A percentile compares a stretch with the other conserved stretches of the same genome.
These are phyloP conservation scores for Cephalopholis sonnerati DNA, from an alignment of 2,113 vertebrate genomes.

Conservation along the genomic window DNA sequence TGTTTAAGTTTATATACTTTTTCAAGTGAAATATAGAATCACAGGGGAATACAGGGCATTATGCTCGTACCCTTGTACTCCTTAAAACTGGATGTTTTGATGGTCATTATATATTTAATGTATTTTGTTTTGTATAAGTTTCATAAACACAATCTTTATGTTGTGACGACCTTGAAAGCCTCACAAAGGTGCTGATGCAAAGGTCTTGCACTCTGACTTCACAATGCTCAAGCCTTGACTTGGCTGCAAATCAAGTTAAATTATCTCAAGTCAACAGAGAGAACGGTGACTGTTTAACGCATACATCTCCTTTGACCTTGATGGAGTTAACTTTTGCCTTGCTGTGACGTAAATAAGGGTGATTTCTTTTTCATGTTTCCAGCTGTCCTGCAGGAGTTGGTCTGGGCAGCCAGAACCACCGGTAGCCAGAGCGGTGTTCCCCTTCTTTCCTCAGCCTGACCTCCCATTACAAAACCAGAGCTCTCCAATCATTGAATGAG, in stretches of 20 bases:
- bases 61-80: too few species aligned
- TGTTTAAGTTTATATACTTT: too few species aligned
- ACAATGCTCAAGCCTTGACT: background rate
- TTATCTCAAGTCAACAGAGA: slow-evolving; percentile 35
- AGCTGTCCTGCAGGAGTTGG: slow-evolving; percentile 11
- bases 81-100: too few species aligned
- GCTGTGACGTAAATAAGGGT: background rate
- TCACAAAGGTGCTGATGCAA: background rate
- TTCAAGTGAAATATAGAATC: too few species aligned
- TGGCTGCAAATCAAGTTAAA: background rate
- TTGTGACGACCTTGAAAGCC: background rate
- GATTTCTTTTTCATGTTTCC: background rate
- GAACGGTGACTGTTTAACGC: slow-evolving; percentile 15
- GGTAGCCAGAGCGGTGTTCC: slow-evolving; percentile 38
- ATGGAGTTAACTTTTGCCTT: background rate
- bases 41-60: too few species aligned
- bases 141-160: background rate
- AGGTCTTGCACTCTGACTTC: background rate
- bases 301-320: slow-evolving; percentile 14
- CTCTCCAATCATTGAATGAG: slow-evolving; percentile 51
- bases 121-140: background rate
- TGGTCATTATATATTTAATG: background rate
- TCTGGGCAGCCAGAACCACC: background rate
- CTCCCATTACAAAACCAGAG: slow-evolving; percentile 43
- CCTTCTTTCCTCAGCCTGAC: slow-evolving; percentile 37